Evolutionary conservation across 2,797 vertebrate species (phyloP).

Genomic region (Brachyrhaphis roseni): DNA sequence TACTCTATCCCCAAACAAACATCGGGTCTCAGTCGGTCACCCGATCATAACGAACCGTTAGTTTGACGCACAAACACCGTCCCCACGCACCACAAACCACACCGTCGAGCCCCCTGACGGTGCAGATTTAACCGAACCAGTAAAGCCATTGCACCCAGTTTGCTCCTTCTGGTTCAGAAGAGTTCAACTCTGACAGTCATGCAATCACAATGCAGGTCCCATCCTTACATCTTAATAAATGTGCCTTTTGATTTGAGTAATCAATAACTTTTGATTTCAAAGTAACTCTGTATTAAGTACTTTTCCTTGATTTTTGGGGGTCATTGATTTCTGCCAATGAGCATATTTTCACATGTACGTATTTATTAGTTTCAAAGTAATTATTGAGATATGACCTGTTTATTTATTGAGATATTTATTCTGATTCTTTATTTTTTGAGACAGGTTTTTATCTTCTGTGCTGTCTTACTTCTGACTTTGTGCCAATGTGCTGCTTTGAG

Average conservation of each 20-base stretch:
- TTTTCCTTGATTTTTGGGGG: conserved; percentile 73
- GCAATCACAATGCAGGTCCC: conserved; percentile 76
- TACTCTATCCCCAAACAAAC: no score
- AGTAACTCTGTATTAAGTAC: conserved; percentile 84
- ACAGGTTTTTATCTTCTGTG: conserved; percentile 86
- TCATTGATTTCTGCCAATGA: conserved; percentile 84
- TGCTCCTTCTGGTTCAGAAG: conserved; percentile 66
- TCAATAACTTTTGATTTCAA: conserved; percentile 85
- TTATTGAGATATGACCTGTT: conserved; percentile 84
- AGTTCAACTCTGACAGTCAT: conserved; percentile 70
- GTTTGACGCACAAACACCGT: conserved; percentile 13
- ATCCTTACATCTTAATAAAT: conserved; percentile 88
- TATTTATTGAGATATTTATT: conserved; percentile 89
- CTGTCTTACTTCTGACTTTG: conserved; percentile 88
- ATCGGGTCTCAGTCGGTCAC: neutral
- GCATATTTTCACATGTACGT: conserved; percentile 86
- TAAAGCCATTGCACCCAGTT: conserved; percentile 72
- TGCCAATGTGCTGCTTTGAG: conserved; percentile 90
- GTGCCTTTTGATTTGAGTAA: conserved; percentile 89
- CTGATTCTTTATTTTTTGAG: conserved; percentile 85
- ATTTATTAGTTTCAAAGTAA: conserved; percentile 87
- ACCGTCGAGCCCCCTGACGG: conserved; percentile 52
- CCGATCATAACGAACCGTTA: no score
- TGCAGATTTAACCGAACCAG: conserved; percentile 68
- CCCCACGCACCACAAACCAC: conserved; percentile 48